Evolutionary conservation across 2,797 vertebrate genomes (phyloP).

Genomic region (Syndactyla subalaris): DNA sequence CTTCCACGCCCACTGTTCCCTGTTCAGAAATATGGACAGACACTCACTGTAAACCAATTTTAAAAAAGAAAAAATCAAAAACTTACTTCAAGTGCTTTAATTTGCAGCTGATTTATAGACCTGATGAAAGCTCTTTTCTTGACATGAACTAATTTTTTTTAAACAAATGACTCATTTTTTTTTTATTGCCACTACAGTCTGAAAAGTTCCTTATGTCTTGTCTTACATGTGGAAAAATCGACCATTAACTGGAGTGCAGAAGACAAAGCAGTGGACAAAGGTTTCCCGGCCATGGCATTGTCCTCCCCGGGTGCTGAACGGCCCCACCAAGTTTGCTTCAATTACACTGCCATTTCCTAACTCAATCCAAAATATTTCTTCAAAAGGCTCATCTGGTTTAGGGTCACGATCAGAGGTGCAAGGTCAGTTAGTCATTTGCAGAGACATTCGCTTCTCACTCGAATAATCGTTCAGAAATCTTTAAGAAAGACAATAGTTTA

Average conservation of each 20-base stretch:
- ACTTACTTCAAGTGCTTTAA: neutral
- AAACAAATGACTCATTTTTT: neutral
- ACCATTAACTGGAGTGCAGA: neutral
- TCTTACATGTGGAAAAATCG: neutral
- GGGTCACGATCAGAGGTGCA: conserved; percentile 6
- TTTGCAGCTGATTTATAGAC: neutral
- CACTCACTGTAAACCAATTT: neutral
- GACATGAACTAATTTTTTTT: neutral
- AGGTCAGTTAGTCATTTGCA: conserved; percentile 33
- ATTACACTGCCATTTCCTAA: conserved; percentile 15
- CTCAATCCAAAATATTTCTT: conserved; percentile 16
- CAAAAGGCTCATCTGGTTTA: conserved; percentile 16
- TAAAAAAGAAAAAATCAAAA: neutral
- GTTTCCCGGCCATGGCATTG: neutral
- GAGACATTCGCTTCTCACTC: conserved; percentile 10
- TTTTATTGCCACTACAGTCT: neutral
- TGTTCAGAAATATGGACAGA: neutral
- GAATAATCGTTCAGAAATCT: conserved; percentile 50
- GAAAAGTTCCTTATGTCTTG: neutral
- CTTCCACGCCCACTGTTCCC: neutral
- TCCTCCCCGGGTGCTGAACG: neutral
- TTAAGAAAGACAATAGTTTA: neutral
- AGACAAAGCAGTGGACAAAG: neutral
- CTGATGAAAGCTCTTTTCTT: neutral
- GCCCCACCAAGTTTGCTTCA: neutral